Evolutionary conservation across 2,113 vertebrate genomes (phyloP), one percentile per base, ranked within the genome.

Genomic region (Rissa tridactyla): DNA sequence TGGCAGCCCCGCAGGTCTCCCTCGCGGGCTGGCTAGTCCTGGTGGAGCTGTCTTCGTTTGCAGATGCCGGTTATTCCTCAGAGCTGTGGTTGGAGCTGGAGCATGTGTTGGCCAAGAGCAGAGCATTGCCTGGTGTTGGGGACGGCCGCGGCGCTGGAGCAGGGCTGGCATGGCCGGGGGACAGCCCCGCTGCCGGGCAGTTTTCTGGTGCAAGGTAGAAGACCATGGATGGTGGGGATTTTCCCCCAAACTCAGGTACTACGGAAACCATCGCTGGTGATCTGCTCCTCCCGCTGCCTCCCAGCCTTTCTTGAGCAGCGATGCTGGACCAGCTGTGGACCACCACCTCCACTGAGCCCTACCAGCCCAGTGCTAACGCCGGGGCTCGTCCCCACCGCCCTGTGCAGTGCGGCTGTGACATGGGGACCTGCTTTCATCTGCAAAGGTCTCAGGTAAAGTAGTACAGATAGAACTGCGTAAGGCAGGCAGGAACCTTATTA

Each of bases 91-190:
- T 70, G 88, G 57, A 47, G 47, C 5, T 80, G 79, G 66, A 81
- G 69, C 27, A 14, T 0, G 8, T 15, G 57, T 29, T 90, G 70
- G 75, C 75, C 25, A 6, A 44, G 66, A 52, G 62, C 42, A 90
- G 70, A 88, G 80, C 18, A 1, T 10, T 49, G 42, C 54, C 26
- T 0, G 0, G 60, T 2, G 0, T 3, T 9, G 58, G 49, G 58
- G 17, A 66, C 57, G 27, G 57, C 34, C 15, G 21, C 1, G 7
- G 42, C 0, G 3, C 72, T 71, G 14, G 52, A 61, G 66, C 49
- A 23, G 54, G 22, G 51, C 32, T 76, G 64, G 16, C 1, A 1
- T 49, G 44, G 55, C 38, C 1, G 0, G 12, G 51, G 27, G 40
- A 12, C 40, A 49, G 32, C 58, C 38, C 54, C 2, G 0, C 14